Evolutionary conservation across 1,140 invertebrate species (phyloP), one percentile per base, ranked within the genome.

Genomic region (Drosophila dunni): DNA sequence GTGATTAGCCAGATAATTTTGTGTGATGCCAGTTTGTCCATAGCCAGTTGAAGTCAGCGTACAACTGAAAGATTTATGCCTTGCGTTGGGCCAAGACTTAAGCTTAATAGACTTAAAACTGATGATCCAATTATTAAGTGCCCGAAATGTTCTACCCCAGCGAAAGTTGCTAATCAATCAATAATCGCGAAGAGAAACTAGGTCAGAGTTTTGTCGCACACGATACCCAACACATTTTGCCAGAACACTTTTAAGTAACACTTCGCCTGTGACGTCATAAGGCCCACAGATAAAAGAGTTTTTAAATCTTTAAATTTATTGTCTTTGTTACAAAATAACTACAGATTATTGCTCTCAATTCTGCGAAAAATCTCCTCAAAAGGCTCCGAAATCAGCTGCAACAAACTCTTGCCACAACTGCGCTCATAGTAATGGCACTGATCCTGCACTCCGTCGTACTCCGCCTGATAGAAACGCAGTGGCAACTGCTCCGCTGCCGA

Each of bases 401-500:
- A 54, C 29, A 91, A 60, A 60, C 85, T 91, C 42, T 86, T 69
- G 6, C 57, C 50, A 64, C 93, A 93, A 13, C 80, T 66, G 3
- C 75, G 63, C 33, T 88, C 74, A 71, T 93, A 94, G 63, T 85
- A 75, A 33, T 80, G 63, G 38, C 93, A 93, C 46, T 92, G 78
- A 9, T 86, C 92, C 42, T 88, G 70, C 53, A 62, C 57, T 20
- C 91, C 91, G 75, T 92, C 92, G 17, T 92, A 79, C 78, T 95
- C 94, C 0, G 94, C 94, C 78, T 94, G 92, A 76, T 94, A 94
- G 79, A 94, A 95, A 0, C 83, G 88, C 36, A 93, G 84, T 0
- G 93, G 92, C 40, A 94, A 68, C 29, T 93, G 92, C 79, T 94
- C 93, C 40, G 94, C 93, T 24, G 85, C 92, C 0, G 94, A 94